Conservation (phyloP, 2,888 invertebrate genomes). For the Campopleginae sp. region DNA sequence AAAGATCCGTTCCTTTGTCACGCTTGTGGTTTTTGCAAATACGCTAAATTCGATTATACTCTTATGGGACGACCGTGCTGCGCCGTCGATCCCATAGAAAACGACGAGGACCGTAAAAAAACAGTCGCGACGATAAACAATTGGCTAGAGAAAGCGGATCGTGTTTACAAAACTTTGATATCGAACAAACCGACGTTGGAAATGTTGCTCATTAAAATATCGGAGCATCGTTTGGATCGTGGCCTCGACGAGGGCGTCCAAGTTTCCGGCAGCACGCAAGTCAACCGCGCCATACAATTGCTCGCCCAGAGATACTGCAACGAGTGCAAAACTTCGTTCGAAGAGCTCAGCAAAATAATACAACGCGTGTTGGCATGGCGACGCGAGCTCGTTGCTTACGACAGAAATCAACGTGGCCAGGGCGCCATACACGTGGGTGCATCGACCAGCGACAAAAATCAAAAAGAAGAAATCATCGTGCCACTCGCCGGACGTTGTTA, state of each 20-base stretch:
- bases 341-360: constrained; percentile 95
- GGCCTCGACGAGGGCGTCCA: constrained; percentile 87
- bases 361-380: constrained; percentile 96
- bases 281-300: constrained; percentile 96
- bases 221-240: constrained; percentile 93
- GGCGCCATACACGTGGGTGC: constrained; percentile 67
- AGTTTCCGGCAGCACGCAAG: constrained; percentile 85
- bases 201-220: constrained; percentile 93
- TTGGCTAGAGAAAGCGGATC: constrained; percentile 96
- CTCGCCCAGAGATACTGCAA: constrained; percentile 97
- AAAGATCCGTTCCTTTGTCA: constrained; percentile 99
- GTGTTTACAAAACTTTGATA: constrained; percentile 95
- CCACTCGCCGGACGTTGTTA: constrained; percentile 89
- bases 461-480: constrained; percentile 71
- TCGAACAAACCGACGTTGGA: constrained; percentile 96
- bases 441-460: constrained; percentile 61
- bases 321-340: constrained; percentile 97
- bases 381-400: constrained; percentile 95
- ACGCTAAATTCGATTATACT: constrained; percentile 99
- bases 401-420: constrained; percentile 91
- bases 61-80: constrained; percentile 96
- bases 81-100: constrained; percentile 98
- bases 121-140: constrained; percentile 96
- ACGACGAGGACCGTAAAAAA: constrained; percentile 98
- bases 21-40: constrained; percentile 99